Percentiles rank a stretch among this genome's conserved stretches.
phyloP scores from a whole-genome alignment of 2,113 vertebrate genomes.

The Perccottus glenii region DNA sequence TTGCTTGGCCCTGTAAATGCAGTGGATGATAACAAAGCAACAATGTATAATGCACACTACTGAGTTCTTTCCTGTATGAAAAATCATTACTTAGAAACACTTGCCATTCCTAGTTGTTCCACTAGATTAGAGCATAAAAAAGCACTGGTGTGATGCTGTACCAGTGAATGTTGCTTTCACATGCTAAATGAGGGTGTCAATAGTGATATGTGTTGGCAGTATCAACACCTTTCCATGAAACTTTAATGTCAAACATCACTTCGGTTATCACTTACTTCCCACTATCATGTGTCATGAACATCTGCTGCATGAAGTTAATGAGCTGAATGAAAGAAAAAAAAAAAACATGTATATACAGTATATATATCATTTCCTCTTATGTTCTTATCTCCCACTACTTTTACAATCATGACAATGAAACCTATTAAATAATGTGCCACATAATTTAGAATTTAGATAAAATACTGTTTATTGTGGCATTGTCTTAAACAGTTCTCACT shows the following conservation, averaged over 20 bases:
- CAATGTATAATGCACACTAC: not conserved
- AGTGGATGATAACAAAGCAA: not conserved
- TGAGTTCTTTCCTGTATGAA: not conserved
- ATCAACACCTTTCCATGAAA: slow-evolving; percentile 44
- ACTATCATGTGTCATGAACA: slow-evolving; percentile 39
- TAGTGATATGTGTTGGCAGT: slow-evolving; percentile 51
- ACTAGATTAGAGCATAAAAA: not conserved
- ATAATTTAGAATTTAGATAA: not conserved
- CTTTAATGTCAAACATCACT: slow-evolving; percentile 44
- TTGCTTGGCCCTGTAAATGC: slow-evolving; percentile 1
- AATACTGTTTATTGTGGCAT: slow-evolving; percentile 13
- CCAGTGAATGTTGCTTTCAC: slow-evolving; percentile 3
- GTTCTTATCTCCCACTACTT: not conserved
- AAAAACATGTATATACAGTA: not conserved
- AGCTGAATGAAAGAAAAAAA: not conserved
- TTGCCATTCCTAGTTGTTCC: not conserved
- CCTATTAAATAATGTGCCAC: not conserved
- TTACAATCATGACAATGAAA: not conserved
- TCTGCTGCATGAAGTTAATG: slow-evolving; percentile 22
- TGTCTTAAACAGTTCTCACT: slow-evolving; percentile 24
- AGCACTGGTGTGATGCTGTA: not conserved
- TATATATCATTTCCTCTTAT: too few relatives aligned
- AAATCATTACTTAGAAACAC: not conserved
- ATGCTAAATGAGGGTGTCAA: slow-evolving; percentile 28
- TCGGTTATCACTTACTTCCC: slow-evolving; percentile 29